Base-by-base conservation (phyloP, 2,797 vertebrate genomes). In the Darevskia mixta region DNA sequence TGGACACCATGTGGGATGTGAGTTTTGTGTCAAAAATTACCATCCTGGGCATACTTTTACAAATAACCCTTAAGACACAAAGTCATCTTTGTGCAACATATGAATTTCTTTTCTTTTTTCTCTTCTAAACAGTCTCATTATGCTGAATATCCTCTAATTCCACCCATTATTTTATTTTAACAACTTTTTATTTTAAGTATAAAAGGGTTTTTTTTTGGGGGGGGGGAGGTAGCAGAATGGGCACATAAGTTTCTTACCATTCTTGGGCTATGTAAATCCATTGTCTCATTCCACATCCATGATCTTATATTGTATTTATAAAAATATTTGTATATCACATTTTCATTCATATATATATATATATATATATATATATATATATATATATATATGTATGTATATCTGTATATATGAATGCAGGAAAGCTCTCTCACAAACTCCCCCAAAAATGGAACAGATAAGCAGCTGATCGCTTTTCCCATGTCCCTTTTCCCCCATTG, bases 201-300 rank as follows among this genome's bases (percentile, higher is more conserved):
- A 69, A 85, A 61, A 49, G 49, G 87, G n/a, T n/a, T n/a, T 85
- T 80, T 85, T 79, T 4, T 41, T 2, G 35, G 35, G 35, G 1
- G 49, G 67, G 75, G 61, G 20, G 61, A 23, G 45, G 38, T 79
- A 49, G n/a, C 43, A 41, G 64, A 79, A 49, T 78, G 83, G 67
- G 77, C 86, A 85, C 82, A 82, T 82, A 89, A 89, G 86, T 85
- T 93, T 86, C 80, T 75, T 72, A 82, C 90, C 79, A 83, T 72
- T 89, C 86, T 78, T 73, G 61, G 75, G 78, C 81, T 89, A 88
- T 87, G 78, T 73, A 89, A 92, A 89, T 88, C 71, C 83, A 83
- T 92, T 87, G 83, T 79, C 90, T 90, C 87, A 82, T 79, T 85
- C 80, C 83, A 45, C 77, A 32, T 61, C 85, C 88, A 35, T 11